A percentile compares a stretch with the other conserved stretches of the same genome.
These are phyloP conservation scores for Anthophora plumipes DNA, from an alignment of 2,888 invertebrate genomes.

Conservation along the genomic window DNA sequence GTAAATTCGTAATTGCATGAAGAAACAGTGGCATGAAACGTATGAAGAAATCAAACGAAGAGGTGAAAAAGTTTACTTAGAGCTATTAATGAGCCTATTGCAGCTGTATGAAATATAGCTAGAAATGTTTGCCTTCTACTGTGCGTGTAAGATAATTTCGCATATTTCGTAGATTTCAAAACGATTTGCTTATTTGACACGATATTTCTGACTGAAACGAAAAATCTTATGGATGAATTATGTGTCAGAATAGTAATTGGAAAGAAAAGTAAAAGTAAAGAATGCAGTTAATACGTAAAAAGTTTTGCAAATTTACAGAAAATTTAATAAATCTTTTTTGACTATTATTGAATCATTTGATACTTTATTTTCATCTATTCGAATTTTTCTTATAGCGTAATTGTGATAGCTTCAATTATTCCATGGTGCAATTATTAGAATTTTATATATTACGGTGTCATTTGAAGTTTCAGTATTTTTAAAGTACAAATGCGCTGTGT, in stretches of 20 bases:
- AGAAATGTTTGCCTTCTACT: neutral
- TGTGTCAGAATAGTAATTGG: neutral
- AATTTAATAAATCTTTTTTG: neutral
- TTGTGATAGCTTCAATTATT: too few species aligned
- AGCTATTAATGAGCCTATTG: slow-evolving; percentile 14
- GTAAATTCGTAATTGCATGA: neutral
- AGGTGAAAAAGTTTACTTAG: neutral
- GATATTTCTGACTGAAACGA: neutral
- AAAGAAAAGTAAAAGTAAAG: neutral
- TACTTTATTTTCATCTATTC: neutral
- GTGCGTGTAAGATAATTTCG: neutral
- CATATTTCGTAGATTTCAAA: neutral
- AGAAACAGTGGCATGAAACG: neutral
- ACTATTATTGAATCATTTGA: neutral
- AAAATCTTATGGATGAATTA: neutral
- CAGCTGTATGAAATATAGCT: neutral
- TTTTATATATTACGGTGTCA: too few species aligned
- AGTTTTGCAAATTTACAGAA: slow-evolving; percentile 4
- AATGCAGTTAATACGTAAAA: neutral
- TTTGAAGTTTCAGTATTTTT: too few species aligned
- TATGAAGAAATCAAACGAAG: neutral
- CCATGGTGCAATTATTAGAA: too few species aligned
- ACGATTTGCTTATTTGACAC: neutral
- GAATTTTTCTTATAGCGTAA: neutral
- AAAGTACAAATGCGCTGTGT: too few species aligned